Evolutionary conservation across 2,113 vertebrate genomes (phyloP), one percentile per base, ranked within the genome.

Genomic region (Erpornis zantholeuca): DNA sequence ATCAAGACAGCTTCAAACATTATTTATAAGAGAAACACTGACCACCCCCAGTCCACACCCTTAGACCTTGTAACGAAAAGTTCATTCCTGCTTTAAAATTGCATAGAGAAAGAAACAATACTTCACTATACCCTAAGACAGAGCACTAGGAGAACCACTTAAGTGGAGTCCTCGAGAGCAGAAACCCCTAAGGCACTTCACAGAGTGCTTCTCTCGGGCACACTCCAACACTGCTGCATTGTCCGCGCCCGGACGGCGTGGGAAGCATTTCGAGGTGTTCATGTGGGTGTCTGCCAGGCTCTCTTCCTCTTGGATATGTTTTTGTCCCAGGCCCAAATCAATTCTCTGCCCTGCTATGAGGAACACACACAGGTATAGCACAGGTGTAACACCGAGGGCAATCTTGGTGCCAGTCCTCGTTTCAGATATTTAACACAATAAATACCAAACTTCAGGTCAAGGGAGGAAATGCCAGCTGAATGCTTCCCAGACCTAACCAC

Each of bases 231-330:
- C 36, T 2, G 13, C 66, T 3, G 9, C 81, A 20, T 2, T 44
- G 81, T 28, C 84, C 1, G 0, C 0, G 0, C 53, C 45, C 19
- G 0, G 36, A 6, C 0, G 3, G 7, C 7, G 0, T 22, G 22
- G 57, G 68, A 36, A 66, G 60, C 17, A 8, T 44, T 54, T 23
- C 57, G 27, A 63, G 71, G 63, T 25, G 27, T 3, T 33, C 14
- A 17, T 21, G 12, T 0, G 3, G n/a, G 35, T 3, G 1, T 18
- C 53, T 18, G 6, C 47, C 13, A 29, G 28, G 52, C 56, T 33
- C 10, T 56, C 73, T 36, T 49, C 40, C 17, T 66, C 76, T 25
- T 28, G 11, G 33, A 27, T 61, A 2, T 20, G 4, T 15, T 81
- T 50, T 35, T 31, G 10, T 27, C 71, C 36, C 33, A 3, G 10